Base-by-base conservation (phyloP, 2,797 vertebrate species). In the Microctenopoma lineatum region DNA sequence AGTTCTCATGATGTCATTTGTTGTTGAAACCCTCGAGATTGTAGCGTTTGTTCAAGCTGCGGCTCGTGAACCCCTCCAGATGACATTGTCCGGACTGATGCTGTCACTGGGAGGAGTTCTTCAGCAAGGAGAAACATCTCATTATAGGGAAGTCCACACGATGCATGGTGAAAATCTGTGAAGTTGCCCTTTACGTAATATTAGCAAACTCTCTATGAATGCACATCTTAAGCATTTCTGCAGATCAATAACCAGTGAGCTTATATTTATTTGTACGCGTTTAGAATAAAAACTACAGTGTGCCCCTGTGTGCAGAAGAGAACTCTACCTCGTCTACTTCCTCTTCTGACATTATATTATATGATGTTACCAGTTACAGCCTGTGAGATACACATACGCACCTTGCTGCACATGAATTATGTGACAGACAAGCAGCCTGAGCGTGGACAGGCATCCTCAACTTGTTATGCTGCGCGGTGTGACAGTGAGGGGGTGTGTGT, bases 291-390 rank as follows among this genome's bases (percentile, higher is more conserved):
- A 13, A 14, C 38, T 18, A 52, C 16, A 64, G 11, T 4, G 12
- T 2, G 26, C 13, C 25, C 34, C 27, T 25, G 12, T 29, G 10
- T 36, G 29, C 41, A 10, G 18, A 41, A 10, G 15, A 66, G 29
- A 53, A 66, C 16, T 46, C 11, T 10, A 25, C 16, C 27, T 9
- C 34, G 7, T 51, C 15, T 13, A 50, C 61, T 73, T 76, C 61
- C 68, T 73, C 39, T 34, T 15, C 12, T 39, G 8, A 12, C 36
- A 4, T 3, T 21, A 21, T 21, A 21, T 21, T 21, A 21, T 21
- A 21, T 5, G 25, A 42, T 11, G 2, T 10, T 8, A 14, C 14
- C 39, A 5, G 11, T 13, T 36, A 11, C 3, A 50, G 2, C 26
- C 4, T 26, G 42, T 18, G 6, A 34, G 14, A 13, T 21, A 29